Conservation (phyloP, 2,888 invertebrate species). For the Thereva unica region DNA sequence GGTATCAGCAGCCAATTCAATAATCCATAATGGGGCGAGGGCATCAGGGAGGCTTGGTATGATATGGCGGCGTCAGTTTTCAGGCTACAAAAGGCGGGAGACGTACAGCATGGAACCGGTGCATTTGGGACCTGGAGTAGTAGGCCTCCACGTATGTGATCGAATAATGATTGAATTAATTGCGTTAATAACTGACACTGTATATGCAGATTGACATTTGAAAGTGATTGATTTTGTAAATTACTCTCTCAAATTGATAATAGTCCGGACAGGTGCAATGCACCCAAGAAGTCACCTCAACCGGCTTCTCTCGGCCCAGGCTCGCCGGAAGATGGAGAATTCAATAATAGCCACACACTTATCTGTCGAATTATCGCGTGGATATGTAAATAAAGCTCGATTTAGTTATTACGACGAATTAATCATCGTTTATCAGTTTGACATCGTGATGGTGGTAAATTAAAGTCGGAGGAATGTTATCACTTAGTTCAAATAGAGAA, state of each 20-base stretch:
- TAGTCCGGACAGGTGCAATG: slow-evolving; percentile 30
- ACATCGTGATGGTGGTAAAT: too few relatives aligned
- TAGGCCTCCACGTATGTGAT: slow-evolving; percentile 51
- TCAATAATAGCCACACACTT: too few relatives aligned
- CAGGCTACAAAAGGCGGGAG: background rate
- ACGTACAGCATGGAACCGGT: slow-evolving; percentile 1
- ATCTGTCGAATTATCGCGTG: too few relatives aligned
- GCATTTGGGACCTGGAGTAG: slow-evolving; percentile 29
- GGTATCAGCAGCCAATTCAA: background rate
- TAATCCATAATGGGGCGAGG: slow-evolving; percentile 28
- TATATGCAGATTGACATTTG: slow-evolving; percentile 46
- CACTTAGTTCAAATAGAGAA: too few relatives aligned
- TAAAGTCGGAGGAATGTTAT: too few relatives aligned
- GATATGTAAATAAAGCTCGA: too few relatives aligned
- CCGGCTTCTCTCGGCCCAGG: background rate
- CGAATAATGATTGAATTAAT: slow-evolving; percentile 58
- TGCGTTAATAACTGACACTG: slow-evolving; percentile 59
- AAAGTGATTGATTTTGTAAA: slow-evolving; percentile 47
- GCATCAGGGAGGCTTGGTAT: slow-evolving; percentile 14
- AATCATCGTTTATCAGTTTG: too few relatives aligned
- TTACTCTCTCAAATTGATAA: slow-evolving; percentile 40
- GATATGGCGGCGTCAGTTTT: slow-evolving; percentile 1
- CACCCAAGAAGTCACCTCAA: slow-evolving; percentile 18
- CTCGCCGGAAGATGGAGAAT: background rate
- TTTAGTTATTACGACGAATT: too few relatives aligned